phyloP scores from a whole-genome alignment of 2,797 vertebrate species.

The Sarcophilus harrisii region DNA sequence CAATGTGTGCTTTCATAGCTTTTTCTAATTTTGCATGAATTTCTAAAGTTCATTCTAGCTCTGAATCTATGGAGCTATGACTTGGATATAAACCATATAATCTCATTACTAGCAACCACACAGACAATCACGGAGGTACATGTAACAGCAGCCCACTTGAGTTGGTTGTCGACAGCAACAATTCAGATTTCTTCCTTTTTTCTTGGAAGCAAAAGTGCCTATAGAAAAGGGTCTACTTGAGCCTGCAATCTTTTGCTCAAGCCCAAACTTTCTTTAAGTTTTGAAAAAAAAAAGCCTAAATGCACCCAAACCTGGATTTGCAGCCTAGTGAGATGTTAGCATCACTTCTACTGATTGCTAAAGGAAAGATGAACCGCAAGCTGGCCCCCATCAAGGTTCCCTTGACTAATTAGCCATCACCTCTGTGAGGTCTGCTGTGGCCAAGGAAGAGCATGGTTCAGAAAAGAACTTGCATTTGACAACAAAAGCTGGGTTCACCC shows the following conservation, averaged over 20 bases:
- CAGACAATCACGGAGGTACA: background rate
- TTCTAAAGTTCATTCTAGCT: background rate
- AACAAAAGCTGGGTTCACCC: background rate
- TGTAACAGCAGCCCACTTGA: background rate
- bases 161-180: background rate
- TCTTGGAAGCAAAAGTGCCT: background rate
- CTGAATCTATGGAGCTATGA: background rate
- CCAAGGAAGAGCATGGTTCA: conserved; percentile 43
- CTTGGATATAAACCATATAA: background rate
- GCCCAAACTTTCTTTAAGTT: conserved; percentile 9
- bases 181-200: background rate
- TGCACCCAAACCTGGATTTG: background rate
- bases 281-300: conserved; percentile 17
- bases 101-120: background rate
- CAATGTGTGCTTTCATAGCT: background rate
- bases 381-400: conserved; percentile 8
- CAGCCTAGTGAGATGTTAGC: background rate
- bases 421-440: conserved; percentile 18
- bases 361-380: background rate
- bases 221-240: conserved; percentile 20
- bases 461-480: conserved; percentile 19
- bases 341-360: background rate
- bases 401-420: conserved; percentile 14
- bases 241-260: background rate
- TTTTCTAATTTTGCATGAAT: background rate